Conservation (phyloP, 2,888 invertebrate genomes). For the Myopa tessellatipennis region DNA sequence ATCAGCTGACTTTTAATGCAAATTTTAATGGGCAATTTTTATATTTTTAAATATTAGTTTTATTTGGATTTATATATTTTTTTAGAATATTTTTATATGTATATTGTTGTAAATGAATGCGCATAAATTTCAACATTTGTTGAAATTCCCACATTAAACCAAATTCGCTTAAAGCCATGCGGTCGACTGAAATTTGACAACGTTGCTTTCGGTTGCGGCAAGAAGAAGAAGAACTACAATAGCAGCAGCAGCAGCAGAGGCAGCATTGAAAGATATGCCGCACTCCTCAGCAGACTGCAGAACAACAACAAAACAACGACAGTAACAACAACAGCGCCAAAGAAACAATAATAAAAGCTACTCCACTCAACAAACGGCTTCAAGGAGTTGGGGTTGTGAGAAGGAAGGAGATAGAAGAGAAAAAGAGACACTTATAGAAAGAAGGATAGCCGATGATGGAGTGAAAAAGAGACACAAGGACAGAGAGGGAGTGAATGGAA, state of each 20-base stretch:
- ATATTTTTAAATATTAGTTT: too few species aligned
- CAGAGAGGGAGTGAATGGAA: background rate
- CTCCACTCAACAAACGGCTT: background rate
- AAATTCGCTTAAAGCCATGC: constrained; percentile 13
- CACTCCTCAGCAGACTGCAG: too few species aligned
- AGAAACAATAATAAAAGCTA: background rate
- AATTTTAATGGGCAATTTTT: too few species aligned
- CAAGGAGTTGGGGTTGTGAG: too few species aligned
- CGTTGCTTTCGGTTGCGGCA: constrained; percentile 11
- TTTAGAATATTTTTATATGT: too few species aligned
- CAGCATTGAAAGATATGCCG: too few species aligned
- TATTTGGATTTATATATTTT: too few species aligned
- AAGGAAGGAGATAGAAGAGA: background rate
- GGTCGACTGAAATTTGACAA: constrained; percentile 19
- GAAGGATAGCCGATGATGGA: too few species aligned
- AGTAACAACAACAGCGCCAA: too few species aligned
- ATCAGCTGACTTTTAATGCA: too few species aligned
- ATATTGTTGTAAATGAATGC: background rate
- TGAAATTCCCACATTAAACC: constrained; percentile 29
- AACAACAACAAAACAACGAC: too few species aligned
- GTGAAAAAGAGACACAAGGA: too few species aligned
- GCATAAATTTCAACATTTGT: constrained; percentile 23
- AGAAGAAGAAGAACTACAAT: background rate
- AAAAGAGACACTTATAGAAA: background rate
- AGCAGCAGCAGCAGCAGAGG: background rate